Evolutionary conservation across 2,113 vertebrate species (phyloP), one percentile per base, ranked within the genome.

Genomic region (Progne subis): DNA sequence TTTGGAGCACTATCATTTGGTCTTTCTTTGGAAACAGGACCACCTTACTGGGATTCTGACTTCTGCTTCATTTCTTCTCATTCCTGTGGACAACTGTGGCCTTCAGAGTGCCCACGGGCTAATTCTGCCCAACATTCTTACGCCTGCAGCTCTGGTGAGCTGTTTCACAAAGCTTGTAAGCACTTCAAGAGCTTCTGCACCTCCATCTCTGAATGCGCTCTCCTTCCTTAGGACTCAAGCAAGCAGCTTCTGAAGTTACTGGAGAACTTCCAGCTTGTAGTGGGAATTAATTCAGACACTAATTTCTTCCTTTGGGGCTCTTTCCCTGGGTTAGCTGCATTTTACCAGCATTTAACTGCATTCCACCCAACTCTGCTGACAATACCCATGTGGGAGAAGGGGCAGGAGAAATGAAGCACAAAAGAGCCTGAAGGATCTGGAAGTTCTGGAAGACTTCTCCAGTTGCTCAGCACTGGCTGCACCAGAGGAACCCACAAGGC

Each of bases 201-300:
- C 2, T 2, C 25, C 14, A 24, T 8, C 32, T 67, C 75, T 9
- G 14, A 37, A 46, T 3, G 20, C 39, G 52, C n/a, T 37, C 53
- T n/a, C 16, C 53, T 59, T 88, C 67, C 23, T 76, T 47, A 61
- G 63, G 67, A 57, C 28, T 65, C 25, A 15, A 76, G 57, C 24
- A 49, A 85, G 32, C 64, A 88, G 76, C 25, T 71, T 77, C 59
- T 64, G 71, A 80, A 76, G 53, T 29, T 32, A 29, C 63, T 60
- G 76, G 88, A 76, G 86, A 88, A 49, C 76, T 83, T 82, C 47
- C 88, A 90, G 67, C 49, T 47, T 61, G 31, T 14, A 69, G 56
- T 46, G 49, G 31, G 80, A 91, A 88, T 88, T 83, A 95, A 92
- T 82, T 86, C 80, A 88, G 80, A 77, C 64, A 53, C 46, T 69